Percentiles rank a stretch among this genome's conserved stretches.
Conservation (phyloP, 2,113 vertebrate species). For the Zeus faber region DNA sequence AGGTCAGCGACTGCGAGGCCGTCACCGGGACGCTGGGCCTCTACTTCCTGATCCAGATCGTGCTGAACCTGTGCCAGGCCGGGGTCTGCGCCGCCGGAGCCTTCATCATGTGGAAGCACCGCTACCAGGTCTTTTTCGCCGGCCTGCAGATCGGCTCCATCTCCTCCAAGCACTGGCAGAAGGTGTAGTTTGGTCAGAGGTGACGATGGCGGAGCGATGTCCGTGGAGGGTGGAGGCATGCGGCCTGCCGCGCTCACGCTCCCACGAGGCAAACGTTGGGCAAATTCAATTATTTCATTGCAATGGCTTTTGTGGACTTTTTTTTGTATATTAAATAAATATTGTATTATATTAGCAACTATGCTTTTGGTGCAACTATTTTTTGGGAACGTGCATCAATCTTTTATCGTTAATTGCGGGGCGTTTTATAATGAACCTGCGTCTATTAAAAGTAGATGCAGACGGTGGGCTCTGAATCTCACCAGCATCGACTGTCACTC, state of each 20-base stretch:
- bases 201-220: no score
- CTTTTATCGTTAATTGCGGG: no score
- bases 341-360: no score
- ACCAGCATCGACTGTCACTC: no score
- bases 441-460: no score
- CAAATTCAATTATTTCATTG: constrained; percentile 16
- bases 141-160: constrained; percentile 75
- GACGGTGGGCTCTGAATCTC: no score
- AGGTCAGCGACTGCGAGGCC: constrained; percentile 74
- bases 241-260: background rate
- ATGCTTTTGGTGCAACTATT: no score
- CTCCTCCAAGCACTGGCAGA: constrained; percentile 69
- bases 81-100: constrained; percentile 81
- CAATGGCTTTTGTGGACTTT: no score
- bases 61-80: constrained; percentile 82
- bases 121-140: constrained; percentile 93
- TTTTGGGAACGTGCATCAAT: no score
- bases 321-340: no score
- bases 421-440: no score
- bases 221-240: background rate
- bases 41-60: constrained; percentile 87
- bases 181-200: constrained; percentile 66
- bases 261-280: constrained; percentile 5
- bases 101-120: constrained; percentile 96
- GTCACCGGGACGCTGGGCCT: constrained; percentile 78